Evolutionary conservation across 2,888 invertebrate genomes (phyloP).

Genomic region (Polydrusus pterygomalis): DNA sequence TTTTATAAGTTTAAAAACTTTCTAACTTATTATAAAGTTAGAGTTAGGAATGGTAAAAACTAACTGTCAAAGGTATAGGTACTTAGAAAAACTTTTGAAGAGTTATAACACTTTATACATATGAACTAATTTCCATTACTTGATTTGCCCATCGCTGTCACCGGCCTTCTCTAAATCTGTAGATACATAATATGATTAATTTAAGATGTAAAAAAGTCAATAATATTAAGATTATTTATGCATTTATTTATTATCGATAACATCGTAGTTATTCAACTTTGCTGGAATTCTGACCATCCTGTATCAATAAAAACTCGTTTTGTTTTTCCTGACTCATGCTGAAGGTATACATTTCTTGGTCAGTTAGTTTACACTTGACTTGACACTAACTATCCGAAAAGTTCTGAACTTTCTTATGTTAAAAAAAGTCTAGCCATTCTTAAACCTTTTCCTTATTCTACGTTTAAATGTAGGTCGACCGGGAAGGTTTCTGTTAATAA

Average conservation of each 20-base stretch:
- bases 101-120: background rate
- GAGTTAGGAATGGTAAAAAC: background rate
- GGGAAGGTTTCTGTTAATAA: conserved; percentile 3
- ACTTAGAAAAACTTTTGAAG: background rate
- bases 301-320: too few relatives aligned
- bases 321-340: background rate
- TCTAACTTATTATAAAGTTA: conserved; percentile 2
- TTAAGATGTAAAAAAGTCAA: too few relatives aligned
- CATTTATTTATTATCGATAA: too few relatives aligned
- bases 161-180: too few relatives aligned
- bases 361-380: background rate
- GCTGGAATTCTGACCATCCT: too few relatives aligned
- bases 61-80: background rate
- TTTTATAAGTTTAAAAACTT: background rate
- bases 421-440: conserved; percentile 13
- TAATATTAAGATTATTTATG: too few relatives aligned
- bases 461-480: background rate
- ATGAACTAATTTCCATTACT: background rate
- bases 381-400: background rate
- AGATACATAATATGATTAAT: too few relatives aligned
- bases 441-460: conserved; percentile 3
- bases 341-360: background rate
- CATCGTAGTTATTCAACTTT: too few relatives aligned
- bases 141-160: too few relatives aligned
- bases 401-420: background rate